Base-by-base conservation (phyloP, 1,140 invertebrate species). In the Asbolus verrucosus region DNA sequence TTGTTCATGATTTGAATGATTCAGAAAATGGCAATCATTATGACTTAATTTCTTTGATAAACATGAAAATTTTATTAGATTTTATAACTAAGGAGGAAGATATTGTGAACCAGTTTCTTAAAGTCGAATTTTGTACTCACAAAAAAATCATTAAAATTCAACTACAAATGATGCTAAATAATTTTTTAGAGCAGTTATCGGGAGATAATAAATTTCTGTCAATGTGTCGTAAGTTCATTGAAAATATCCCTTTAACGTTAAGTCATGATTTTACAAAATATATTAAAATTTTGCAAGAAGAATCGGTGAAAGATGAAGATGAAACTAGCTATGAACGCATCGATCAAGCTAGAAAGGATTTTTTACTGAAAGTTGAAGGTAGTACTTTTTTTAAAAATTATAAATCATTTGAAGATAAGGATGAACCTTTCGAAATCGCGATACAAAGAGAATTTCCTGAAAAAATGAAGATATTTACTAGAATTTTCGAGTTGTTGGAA, bases 201-300 rank as follows among this genome's bases (percentile, higher is more conserved):
- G 24, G 8, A 27, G 8, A 27, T 27, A 8, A 27, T 4, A 27
- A 27, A 4, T 27, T 27, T 27, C 3, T 27, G n/a, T n/a, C n/a
- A 27, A 27, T 27, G 8, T 27, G 24, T 27, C 24, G 11, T 2
- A 9, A 46, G 6, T 46, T 46, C 19, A 46, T 46, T 46, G 16
- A 46, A 0, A 1, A 15, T n/a, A 6, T 46, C 16, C 41, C 41
- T 0, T 3, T 46, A 9, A 16, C 16, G 2, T 46, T 46, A 16
- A 16, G 41, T 15, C 1, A 9, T 8, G 5, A 46, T 2, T 46
- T n/a, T n/a, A 46, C 9, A 46, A 46, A n/a, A 19, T n/a, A n/a
- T n/a, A n/a, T n/a, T n/a, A n/a, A 46, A 19, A 19, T 46, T 6
- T 16, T 46, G 9, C 15, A 46, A 19, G 41, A 46, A 19, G 41